Evolutionary conservation across 1,140 invertebrate genomes (phyloP), one percentile per base, ranked within the genome.

Genomic region (Onthophagus taurus): DNA sequence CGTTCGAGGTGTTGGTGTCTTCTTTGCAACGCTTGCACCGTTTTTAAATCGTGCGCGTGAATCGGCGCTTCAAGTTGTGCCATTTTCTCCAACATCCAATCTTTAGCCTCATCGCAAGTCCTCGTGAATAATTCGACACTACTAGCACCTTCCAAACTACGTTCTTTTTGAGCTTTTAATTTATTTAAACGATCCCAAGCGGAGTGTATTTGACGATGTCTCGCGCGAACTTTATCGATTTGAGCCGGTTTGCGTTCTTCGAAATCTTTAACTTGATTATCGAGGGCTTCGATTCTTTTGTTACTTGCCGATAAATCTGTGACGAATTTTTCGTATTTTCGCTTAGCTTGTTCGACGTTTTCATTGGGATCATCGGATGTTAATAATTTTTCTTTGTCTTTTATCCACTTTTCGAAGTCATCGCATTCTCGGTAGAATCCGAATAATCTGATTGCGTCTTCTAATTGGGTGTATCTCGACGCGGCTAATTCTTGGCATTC

Each of bases 391-490:
- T 95, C 89, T 61, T 94, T 97, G 44, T 97, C 93, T 55, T 84
- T 85, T 58, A 97, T 94, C 95, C 95, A 98, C 50, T 84, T 83
- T 66, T 97, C 93, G 64, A 98, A 96, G 63, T 96, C 92, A 59
- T 97, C 91, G 69, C 94, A 98, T 61, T 98, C 93, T n/a, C 85
- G 77, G 64, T 93, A 94, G 71, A 97, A 97, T 20, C 83, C 84
- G 64, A 91, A 97, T 12, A 98, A 69, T 49, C 87, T 78, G 44
- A 96, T 92, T 0, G 93, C 85, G 63, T 97, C 94, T 53, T 93
- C 89, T 7, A 98, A 70, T 19, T 92, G 75, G 0, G 81, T 77
- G 48, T 86, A 81, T 1, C 94, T 74, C 34, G 80, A 76, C 34
- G 75, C 66, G 2, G 91, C 88, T 45, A 93, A 71, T 51, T 89